Evolutionary conservation across 2,888 invertebrate genomes (phyloP).

Genomic region (Hyppa rectilinea): DNA sequence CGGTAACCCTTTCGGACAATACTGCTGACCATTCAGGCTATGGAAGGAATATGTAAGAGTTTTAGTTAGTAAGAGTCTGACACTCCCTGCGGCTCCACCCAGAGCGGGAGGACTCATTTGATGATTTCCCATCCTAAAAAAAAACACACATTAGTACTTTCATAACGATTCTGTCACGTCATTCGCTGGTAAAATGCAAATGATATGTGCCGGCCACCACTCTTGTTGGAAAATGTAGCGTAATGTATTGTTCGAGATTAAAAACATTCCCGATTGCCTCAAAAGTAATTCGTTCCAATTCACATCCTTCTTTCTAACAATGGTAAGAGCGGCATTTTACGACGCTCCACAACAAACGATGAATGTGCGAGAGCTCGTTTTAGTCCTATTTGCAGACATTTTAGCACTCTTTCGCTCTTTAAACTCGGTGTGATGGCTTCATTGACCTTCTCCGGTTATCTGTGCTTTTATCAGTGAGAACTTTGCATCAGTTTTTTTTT

Average conservation of each 20-base stretch:
- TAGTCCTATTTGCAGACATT: constrained; percentile 27
- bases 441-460: constrained; percentile 2
- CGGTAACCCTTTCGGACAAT: too few species aligned
- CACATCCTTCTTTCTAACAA: not conserved
- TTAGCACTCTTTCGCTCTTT: constrained; percentile 20
- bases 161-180: too few species aligned
- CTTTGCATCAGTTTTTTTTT: not conserved
- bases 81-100: too few species aligned
- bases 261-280: not conserved
- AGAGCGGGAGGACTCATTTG: too few species aligned
- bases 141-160: too few species aligned
- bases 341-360: constrained; percentile 28
- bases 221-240: too few species aligned
- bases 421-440: not conserved
- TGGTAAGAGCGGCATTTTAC: constrained; percentile 34
- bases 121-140: too few species aligned
- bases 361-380: constrained; percentile 24
- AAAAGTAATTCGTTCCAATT: not conserved
- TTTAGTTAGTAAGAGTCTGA: too few species aligned
- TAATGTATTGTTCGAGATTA: not conserved
- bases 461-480: not conserved
- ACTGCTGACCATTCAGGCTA: too few species aligned
- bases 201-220: too few species aligned
- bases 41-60: too few species aligned
- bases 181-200: too few species aligned